Conservation (phyloP, 2,797 vertebrate genomes). For the Clarias laeviceps region DNA sequence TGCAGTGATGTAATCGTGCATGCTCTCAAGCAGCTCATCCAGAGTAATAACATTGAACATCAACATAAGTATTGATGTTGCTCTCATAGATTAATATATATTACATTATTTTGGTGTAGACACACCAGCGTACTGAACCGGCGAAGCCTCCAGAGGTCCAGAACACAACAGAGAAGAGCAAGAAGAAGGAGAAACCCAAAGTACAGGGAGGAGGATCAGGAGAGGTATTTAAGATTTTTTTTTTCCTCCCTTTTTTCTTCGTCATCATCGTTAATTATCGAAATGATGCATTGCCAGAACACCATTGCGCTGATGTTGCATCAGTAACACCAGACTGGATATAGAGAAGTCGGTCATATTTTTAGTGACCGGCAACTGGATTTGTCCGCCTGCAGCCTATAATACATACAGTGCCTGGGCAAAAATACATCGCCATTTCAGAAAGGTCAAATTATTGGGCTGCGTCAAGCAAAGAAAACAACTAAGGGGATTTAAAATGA, state of each 20-base stretch:
- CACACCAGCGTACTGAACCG: slow-evolving; percentile 42
- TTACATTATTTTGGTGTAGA: background rate
- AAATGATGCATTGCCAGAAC: background rate
- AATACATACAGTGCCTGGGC: too few relatives aligned
- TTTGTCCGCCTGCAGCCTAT: background rate
- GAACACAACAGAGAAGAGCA: slow-evolving; percentile 61
- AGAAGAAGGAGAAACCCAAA: slow-evolving; percentile 70
- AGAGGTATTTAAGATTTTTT: slow-evolving; percentile 60
- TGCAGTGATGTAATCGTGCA: background rate
- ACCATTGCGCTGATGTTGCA: slow-evolving; percentile 28
- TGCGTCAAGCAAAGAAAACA: too few relatives aligned
- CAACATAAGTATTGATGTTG: background rate
- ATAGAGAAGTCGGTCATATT: slow-evolving; percentile 27
- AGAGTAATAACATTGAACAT: background rate
- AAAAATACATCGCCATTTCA: too few relatives aligned
- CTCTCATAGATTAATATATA: background rate
- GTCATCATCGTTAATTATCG: background rate
- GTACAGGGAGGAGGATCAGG: slow-evolving; percentile 41
- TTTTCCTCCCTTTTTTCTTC: background rate
- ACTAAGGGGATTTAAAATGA: too few relatives aligned
- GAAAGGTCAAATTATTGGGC: too few relatives aligned
- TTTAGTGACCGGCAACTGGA: background rate
- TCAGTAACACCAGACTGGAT: slow-evolving; percentile 17
- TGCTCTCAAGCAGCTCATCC: background rate
- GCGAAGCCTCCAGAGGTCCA: slow-evolving; percentile 45